Evolutionary conservation across 2,888 invertebrate species (phyloP), one percentile per base, ranked within the genome.

Genomic region (Parnassius mnemosyne): DNA sequence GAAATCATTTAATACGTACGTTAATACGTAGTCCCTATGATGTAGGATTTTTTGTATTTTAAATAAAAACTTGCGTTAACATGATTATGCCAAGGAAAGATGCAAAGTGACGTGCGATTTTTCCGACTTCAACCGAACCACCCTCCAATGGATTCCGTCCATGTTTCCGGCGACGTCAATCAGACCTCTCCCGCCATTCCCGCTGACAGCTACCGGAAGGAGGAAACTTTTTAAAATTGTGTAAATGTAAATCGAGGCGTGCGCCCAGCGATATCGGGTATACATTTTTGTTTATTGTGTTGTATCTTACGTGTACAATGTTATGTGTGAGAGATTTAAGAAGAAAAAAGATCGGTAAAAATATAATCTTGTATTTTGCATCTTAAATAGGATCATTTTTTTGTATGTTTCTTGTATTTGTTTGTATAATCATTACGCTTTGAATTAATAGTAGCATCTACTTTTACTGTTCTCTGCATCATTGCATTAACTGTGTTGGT

Each of bases 111-210:
- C 80, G 74, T 69, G 80, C 78, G 70, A 79, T 85, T 81, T 85
- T 79, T 79, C 74, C 65, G 57, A 66, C 68, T 68, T 65, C 61
- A 62, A 62, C 60, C 53, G 63, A 66, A 67, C 67, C 69, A 52
- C 60, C 62, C 60, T 63, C 63, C 66, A 60, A 64, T 60, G 55
- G 63, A 59, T 60, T 66, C 63, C 68, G 65, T 64, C 66, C 65
- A 71, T 72, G 68, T 74, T 80, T 76, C 79, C 79, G 58, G 75
- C 72, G 67, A 75, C 81, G 88, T 88, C 89, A 85, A 87, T 88
- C 87, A 85, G 69, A 71, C 63, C 70, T 70, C 78, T 75, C 77
- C 79, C 80, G 74, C 84, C 79, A 84, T 87, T 84, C 76, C 78
- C 85, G 82, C 75, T 83, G 88, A 88, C 88, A 85, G 72, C 68